These are phyloP conservation scores for Choloepus hoffmanni DNA, from an alignment of 2,113 vertebrate species.

Conservation along the genomic window DNA sequence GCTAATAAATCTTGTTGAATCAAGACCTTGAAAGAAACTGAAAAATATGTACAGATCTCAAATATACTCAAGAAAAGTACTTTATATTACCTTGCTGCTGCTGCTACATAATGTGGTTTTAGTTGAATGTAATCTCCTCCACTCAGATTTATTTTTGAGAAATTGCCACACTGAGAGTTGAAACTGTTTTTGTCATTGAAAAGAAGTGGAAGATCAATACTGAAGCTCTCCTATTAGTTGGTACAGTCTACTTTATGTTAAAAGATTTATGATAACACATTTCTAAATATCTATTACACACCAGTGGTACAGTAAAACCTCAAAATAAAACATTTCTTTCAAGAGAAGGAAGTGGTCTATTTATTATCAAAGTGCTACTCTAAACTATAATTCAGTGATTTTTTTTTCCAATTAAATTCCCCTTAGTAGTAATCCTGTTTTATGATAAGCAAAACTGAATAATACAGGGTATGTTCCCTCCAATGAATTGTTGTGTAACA, in stretches of 20 bases:
- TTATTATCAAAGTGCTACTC: slow-evolving; percentile 76
- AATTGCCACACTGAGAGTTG: slow-evolving; percentile 72
- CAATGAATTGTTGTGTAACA: slow-evolving; percentile 87
- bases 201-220: slow-evolving; percentile 81
- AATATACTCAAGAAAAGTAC: slow-evolving; percentile 70
- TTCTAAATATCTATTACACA: slow-evolving; percentile 72
- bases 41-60: slow-evolving; percentile 80
- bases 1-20: slow-evolving; percentile 84
- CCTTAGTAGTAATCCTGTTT: slow-evolving; percentile 78
- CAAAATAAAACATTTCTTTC: slow-evolving; percentile 65
- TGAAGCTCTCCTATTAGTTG: slow-evolving; percentile 65
- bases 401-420: slow-evolving; percentile 84
- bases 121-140: slow-evolving; percentile 78
- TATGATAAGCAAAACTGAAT: slow-evolving; percentile 82
- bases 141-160: slow-evolving; percentile 77
- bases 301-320: slow-evolving; percentile 12
- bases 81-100: slow-evolving; percentile 72
- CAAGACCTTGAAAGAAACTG: slow-evolving; percentile 83
- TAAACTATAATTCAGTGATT: slow-evolving; percentile 81
- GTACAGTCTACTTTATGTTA: slow-evolving; percentile 75
- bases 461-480: slow-evolving; percentile 80
- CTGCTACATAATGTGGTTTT: slow-evolving; percentile 78
- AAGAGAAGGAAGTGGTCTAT: slow-evolving; percentile 69
- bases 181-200: slow-evolving; percentile 78
- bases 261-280: slow-evolving; percentile 71